A percentile compares a stretch with the other conserved stretches of the same genome.
Conservation (phyloP, 1,140 invertebrate species). For the Paraescarpia echinospica region DNA sequence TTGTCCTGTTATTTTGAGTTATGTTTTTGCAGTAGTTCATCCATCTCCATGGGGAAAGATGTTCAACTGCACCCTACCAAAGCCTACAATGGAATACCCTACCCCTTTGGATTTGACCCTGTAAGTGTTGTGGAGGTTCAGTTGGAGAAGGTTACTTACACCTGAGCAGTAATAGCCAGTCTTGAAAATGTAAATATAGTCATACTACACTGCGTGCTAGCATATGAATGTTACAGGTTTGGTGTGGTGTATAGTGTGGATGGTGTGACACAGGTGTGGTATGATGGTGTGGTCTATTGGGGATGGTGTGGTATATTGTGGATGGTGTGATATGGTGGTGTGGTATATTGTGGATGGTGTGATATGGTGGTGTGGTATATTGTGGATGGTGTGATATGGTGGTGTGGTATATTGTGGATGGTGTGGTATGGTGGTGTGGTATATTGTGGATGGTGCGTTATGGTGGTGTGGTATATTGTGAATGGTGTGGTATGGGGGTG, state of each 20-base stretch:
- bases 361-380: conserved; percentile 83
- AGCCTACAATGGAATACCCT: not conserved
- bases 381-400: not conserved
- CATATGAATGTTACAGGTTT: not conserved
- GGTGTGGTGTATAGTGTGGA: not conserved
- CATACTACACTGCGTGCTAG: too few relatives aligned
- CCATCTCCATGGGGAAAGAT: not conserved
- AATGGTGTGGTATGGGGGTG: not conserved
- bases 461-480: not conserved
- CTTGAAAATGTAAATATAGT: too few relatives aligned
- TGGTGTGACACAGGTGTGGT: not conserved
- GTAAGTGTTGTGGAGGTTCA: conserved; percentile 9
- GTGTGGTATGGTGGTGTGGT: conserved; percentile 69
- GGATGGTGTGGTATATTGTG: not conserved
- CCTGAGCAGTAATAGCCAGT: too few relatives aligned
- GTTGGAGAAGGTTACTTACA: too few relatives aligned
- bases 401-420: not conserved
- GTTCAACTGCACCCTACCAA: not conserved
- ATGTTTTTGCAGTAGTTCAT: not conserved
- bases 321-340: too few relatives aligned
- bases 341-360: too few relatives aligned
- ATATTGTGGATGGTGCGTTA: conserved; percentile 45
- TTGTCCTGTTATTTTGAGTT: not conserved
- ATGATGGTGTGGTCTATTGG: not conserved
- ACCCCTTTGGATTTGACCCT: conserved; percentile 22